Evolutionary conservation across 2,888 invertebrate species (phyloP).

Genomic region (Syrista parreyssii): DNA sequence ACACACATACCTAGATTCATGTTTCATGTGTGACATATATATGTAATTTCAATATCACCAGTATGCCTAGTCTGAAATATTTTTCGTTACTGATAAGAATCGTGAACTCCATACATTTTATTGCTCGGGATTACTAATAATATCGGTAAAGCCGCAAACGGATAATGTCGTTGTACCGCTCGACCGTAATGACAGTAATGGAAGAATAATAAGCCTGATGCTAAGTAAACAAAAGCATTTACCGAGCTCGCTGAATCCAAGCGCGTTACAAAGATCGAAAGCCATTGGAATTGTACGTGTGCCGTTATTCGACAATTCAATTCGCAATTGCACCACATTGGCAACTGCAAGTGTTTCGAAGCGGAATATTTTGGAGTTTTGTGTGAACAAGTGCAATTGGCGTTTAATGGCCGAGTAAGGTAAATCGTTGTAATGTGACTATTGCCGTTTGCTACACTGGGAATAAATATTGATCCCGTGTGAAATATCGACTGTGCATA

Average conservation of each 20-base stretch:
- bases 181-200: background rate
- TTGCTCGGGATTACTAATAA: background rate
- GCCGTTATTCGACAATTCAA: background rate
- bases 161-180: background rate
- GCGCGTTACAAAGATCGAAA: background rate
- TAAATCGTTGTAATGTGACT: too few species aligned
- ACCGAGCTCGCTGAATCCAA: background rate
- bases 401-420: too few species aligned
- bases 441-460: too few species aligned
- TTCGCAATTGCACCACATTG: background rate
- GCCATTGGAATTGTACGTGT: background rate
- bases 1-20: too few species aligned
- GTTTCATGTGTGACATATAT: too few species aligned
- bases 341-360: background rate
- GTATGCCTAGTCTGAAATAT: too few species aligned
- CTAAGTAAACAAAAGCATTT: background rate
- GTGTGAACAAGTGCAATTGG: background rate
- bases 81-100: background rate
- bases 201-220: background rate
- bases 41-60: too few species aligned
- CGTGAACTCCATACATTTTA: background rate
- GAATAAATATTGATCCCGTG: too few species aligned
- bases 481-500: too few species aligned
- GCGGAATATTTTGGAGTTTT: background rate
- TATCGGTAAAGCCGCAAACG: background rate